These are phyloP conservation scores for Malacoraja senta DNA, from an alignment of 2,797 vertebrate genomes.

Conservation along the genomic window DNA sequence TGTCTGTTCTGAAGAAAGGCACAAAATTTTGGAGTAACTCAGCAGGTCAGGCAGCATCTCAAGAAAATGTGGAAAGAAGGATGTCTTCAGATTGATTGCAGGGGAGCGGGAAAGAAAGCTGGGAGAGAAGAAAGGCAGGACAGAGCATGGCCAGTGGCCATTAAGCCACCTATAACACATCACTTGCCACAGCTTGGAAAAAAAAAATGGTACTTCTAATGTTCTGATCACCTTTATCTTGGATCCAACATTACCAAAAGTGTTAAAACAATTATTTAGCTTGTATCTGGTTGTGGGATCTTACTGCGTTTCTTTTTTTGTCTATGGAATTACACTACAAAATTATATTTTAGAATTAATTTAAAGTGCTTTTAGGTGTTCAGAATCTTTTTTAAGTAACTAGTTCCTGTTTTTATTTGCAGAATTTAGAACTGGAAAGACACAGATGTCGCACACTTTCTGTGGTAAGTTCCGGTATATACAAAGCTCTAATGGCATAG, in stretches of 20 bases:
- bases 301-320: background rate
- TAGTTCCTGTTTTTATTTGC: constrained; percentile 44
- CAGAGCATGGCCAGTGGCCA: too few relatives aligned
- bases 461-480: constrained; percentile 70
- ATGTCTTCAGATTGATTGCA: too few relatives aligned
- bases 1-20: background rate
- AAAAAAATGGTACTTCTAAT: background rate
- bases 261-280: background rate
- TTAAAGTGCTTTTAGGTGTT: background rate
- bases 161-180: background rate
- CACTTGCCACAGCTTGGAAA: background rate
- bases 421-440: constrained; percentile 98
- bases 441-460: constrained; percentile 90
- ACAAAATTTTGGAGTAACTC: too few relatives aligned
- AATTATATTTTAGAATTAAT: background rate
- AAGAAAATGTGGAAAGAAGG: too few relatives aligned
- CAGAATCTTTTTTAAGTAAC: background rate
- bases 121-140: too few relatives aligned
- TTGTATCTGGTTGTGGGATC: background rate
- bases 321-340: background rate
- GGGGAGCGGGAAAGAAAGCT: too few relatives aligned
- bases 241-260: background rate
- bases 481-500: background rate
- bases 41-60: too few relatives aligned
- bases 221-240: background rate